These are phyloP conservation scores for Resseliella maxima DNA, from an alignment of 2,888 invertebrate species.

Conservation along the genomic window DNA sequence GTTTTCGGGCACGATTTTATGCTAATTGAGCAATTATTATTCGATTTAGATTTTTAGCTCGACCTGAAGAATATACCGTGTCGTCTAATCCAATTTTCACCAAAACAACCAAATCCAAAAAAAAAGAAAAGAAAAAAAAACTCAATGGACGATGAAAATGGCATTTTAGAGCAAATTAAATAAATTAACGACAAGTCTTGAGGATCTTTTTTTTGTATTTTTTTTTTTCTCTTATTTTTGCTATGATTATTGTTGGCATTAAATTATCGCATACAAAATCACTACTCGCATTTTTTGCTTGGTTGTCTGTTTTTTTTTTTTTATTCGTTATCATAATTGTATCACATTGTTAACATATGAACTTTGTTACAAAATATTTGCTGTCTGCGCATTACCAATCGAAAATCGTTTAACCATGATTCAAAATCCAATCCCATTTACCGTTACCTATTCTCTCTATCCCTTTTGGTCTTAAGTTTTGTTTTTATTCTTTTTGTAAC, in stretches of 20 bases:
- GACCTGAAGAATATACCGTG: not conserved
- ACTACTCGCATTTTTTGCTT: not conserved
- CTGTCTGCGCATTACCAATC: not conserved
- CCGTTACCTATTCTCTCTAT: slow-evolving; percentile 21
- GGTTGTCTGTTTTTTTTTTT: not conserved
- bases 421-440: not conserved
- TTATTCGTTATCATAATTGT: slow-evolving; percentile 35
- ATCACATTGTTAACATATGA: slow-evolving; percentile 47
- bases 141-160: not conserved
- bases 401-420: slow-evolving; percentile 25
- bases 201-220: not conserved
- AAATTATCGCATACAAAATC: not conserved
- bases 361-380: not conserved
- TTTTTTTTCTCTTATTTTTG: not conserved
- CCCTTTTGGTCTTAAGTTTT: not conserved
- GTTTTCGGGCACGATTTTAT: slow-evolving; percentile 34
- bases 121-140: not conserved
- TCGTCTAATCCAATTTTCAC: not conserved
- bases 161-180: slow-evolving; percentile 6
- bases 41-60: slow-evolving; percentile 27
- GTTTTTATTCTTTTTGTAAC: not conserved
- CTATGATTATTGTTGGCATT: slow-evolving; percentile 13
- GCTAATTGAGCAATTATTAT: slow-evolving; percentile 53
- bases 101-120: too few relatives aligned
- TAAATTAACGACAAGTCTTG: not conserved